A percentile compares a stretch with the other conserved stretches of the same genome.
Evolutionary conservation across 2,113 vertebrate species (phyloP).

Genomic region (Australoheros scitulus): DNA sequence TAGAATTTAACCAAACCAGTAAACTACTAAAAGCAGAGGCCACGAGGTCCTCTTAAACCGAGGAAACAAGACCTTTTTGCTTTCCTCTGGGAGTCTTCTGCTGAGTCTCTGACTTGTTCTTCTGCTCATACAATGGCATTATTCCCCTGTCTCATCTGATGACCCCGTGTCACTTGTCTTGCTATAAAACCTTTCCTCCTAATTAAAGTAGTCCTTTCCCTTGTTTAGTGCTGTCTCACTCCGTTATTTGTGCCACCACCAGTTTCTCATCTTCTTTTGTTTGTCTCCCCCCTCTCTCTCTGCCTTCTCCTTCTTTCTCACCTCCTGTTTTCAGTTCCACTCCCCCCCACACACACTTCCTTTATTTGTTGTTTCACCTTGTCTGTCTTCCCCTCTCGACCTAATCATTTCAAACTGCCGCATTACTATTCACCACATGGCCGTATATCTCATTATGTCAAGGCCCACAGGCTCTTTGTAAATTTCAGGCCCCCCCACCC

Average conservation of each 20-base stretch:
- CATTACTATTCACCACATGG: slow-evolving; percentile 67
- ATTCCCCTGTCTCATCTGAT: slow-evolving; percentile 32
- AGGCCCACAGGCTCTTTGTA: slow-evolving; percentile 54
- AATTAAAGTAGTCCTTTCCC: slow-evolving; percentile 56
- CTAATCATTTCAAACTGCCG: slow-evolving; percentile 51
- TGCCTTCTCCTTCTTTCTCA: background rate
- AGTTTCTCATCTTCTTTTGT: slow-evolving; percentile 4
- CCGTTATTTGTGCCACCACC: slow-evolving; percentile 9
- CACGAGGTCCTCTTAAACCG: background rate
- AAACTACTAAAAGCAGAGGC: background rate
- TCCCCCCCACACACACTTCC: background rate
- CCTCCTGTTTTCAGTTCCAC: background rate
- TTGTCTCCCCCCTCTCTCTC: background rate
- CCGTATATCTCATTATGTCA: slow-evolving; percentile 65
- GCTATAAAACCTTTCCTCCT: slow-evolving; percentile 52
- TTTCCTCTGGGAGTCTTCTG: slow-evolving; percentile 15
- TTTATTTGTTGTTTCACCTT: slow-evolving; percentile 33
- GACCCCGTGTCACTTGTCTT: slow-evolving; percentile 24
- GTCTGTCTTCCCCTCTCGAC: slow-evolving; percentile 15
- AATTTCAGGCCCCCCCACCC: slow-evolving; percentile 43
- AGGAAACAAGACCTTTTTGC: slow-evolving; percentile 10
- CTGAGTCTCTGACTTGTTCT: background rate
- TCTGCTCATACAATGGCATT: slow-evolving; percentile 13
- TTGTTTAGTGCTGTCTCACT: background rate
- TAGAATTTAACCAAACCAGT: slow-evolving; percentile 26